Evolutionary conservation across 2,888 invertebrate species (phyloP).

Genomic region (Gari tellinella): DNA sequence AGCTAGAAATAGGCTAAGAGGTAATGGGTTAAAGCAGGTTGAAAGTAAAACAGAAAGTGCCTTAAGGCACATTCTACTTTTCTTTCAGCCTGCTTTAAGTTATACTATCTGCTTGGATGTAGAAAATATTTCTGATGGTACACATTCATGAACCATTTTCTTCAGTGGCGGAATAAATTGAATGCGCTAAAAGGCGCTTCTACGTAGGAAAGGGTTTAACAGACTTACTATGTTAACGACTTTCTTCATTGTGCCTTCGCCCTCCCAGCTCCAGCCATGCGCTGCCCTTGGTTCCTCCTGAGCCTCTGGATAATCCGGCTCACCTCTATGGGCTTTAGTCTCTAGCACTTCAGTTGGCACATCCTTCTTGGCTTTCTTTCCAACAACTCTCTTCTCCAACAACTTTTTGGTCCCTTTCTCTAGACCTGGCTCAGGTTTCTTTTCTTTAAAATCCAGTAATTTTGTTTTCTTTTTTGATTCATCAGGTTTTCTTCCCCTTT

Average conservation of each 20-base stretch:
- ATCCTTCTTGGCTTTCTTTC: constrained; percentile 13
- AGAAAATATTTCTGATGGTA: no score
- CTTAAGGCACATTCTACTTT: no score
- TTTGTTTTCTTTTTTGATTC: constrained; percentile 13
- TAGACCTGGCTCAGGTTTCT: constrained; percentile 6
- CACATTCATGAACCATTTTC: no score
- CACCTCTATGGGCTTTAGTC: constrained; percentile 8
- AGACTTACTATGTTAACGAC: constrained; percentile 61
- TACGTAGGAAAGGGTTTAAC: no score
- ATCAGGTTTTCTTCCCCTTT: neutral
- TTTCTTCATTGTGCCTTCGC: constrained; percentile 68
- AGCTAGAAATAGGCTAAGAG: no score
- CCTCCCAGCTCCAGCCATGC: constrained; percentile 78
- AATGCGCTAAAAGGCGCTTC: no score
- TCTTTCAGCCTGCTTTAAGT: no score
- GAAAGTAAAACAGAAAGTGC: no score
- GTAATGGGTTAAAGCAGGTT: no score
- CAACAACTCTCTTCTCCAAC: neutral
- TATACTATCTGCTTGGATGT: no score
- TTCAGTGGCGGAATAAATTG: no score
- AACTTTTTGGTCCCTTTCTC: constrained; percentile 16
- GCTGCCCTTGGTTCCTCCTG: constrained; percentile 46
- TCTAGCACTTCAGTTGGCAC: constrained; percentile 1
- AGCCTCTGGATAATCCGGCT: constrained; percentile 41
- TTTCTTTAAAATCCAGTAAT: constrained; percentile 19